phyloP scores from a whole-genome alignment of 2,888 invertebrate genomes.

The Cryptocephalus primarius region DNA sequence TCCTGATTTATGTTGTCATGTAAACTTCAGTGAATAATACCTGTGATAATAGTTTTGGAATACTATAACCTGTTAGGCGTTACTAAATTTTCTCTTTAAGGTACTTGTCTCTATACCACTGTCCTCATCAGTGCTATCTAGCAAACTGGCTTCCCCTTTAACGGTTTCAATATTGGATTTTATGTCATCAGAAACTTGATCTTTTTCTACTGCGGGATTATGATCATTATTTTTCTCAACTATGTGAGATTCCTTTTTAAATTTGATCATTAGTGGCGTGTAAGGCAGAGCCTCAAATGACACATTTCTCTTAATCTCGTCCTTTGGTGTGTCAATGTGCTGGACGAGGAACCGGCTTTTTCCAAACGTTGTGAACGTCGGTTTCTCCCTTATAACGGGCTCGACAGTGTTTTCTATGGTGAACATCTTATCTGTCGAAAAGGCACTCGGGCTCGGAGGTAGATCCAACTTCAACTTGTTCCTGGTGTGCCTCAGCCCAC shows the following conservation, averaged over 20 bases:
- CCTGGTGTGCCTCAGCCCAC: conserved; percentile 61
- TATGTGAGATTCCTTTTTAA: neutral
- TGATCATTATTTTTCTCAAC: conserved; percentile 1
- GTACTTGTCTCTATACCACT: conserved; percentile 56
- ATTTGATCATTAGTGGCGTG: conserved; percentile 21
- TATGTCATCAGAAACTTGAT: conserved; percentile 8
- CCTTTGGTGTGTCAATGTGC: conserved; percentile 34
- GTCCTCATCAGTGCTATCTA: conserved; percentile 55
- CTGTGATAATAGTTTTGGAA: neutral
- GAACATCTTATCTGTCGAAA: conserved; percentile 29
- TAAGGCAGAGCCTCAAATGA: conserved; percentile 37
- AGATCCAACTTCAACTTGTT: conserved; percentile 62
- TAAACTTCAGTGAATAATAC: too few species aligned
- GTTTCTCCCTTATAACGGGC: conserved; percentile 39
- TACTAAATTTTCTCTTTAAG: conserved; percentile 38
- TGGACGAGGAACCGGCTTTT: conserved; percentile 39
- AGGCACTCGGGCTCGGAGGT: conserved; percentile 44
- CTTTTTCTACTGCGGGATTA: conserved; percentile 1
- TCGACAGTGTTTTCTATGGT: conserved; percentile 33
- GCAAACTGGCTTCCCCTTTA: conserved; percentile 47
- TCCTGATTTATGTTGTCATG: too few species aligned
- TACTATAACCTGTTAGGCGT: conserved; percentile 3
- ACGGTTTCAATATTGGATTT: conserved; percentile 20
- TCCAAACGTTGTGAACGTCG: conserved; percentile 51
- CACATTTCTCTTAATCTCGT: conserved; percentile 27